phyloP scores from a whole-genome alignment of 2,797 vertebrate species.

The Calcarius lapponicus region DNA sequence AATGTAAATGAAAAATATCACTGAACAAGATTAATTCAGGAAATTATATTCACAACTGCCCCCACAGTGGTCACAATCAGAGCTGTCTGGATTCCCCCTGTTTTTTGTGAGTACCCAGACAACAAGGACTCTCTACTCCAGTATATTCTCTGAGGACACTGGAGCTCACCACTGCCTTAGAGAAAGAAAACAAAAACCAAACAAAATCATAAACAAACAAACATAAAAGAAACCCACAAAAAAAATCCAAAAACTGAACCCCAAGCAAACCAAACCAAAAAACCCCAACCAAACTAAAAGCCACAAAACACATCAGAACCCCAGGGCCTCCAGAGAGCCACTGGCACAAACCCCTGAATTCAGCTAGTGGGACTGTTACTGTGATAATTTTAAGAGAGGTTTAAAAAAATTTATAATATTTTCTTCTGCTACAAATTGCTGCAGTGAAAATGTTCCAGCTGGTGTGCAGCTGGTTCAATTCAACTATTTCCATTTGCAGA shows the following conservation, averaged over 20 bases:
- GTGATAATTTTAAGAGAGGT: not conserved
- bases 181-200: not conserved
- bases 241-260: not conserved
- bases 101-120: not conserved
- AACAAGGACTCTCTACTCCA: not conserved
- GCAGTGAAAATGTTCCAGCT: conserved; percentile 36
- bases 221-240: not conserved
- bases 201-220: not conserved
- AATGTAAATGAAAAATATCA: not conserved
- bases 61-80: not conserved
- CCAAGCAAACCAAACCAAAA: not conserved
- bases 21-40: not conserved
- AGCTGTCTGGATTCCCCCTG: not conserved
- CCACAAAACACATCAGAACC: not conserved
- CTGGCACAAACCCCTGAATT: not conserved
- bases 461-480: conserved; percentile 32
- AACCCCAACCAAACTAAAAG: not conserved
- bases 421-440: not conserved
- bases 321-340: not conserved
- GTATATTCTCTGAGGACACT: not conserved
- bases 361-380: not conserved
- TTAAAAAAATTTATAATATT: not conserved
- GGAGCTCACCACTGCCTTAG: not conserved
- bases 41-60: not conserved
- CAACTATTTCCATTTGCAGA: conserved; percentile 7